Conservation (phyloP, 2,797 vertebrate species). For the Hypotaenidia philippensis region DNA sequence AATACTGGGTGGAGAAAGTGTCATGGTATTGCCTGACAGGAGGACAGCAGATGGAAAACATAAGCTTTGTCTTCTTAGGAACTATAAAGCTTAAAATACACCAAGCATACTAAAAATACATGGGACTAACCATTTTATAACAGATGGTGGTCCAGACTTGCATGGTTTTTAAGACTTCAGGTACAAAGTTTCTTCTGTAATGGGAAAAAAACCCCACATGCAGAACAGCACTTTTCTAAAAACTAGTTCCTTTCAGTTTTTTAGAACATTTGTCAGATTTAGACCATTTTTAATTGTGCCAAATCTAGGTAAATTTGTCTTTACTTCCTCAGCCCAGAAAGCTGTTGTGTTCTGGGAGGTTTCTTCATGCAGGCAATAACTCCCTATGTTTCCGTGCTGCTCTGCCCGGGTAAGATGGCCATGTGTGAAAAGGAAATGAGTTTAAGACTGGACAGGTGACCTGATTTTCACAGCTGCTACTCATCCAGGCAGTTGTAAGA, state of each 20-base stretch:
- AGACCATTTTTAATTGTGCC: not conserved
- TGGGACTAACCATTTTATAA: not conserved
- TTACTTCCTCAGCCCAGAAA: not conserved
- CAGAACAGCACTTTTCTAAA: not conserved
- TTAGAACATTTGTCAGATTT: not conserved
- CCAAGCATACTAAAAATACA: not conserved
- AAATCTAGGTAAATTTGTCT: not conserved
- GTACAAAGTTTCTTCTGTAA: not conserved
- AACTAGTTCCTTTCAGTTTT: not conserved
- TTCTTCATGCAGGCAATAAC: not conserved
- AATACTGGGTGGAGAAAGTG: not conserved
- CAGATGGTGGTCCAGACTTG: not conserved
- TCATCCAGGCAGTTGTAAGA: not conserved
- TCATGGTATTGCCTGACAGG: not conserved
- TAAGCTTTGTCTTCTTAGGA: not conserved
- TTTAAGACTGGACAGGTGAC: not conserved
- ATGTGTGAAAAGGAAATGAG: not conserved
- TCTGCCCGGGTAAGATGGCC: not conserved
- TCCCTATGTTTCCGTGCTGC: not conserved
- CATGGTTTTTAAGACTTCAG: not conserved
- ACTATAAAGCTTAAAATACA: not conserved
- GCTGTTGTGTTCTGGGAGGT: not conserved
- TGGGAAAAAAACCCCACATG: not conserved
- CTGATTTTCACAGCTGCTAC: not conserved
- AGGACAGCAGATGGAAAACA: not conserved